These are phyloP conservation scores for Tetrapedia diversipes DNA, from an alignment of 2,888 invertebrate species.

Conservation along the genomic window DNA sequence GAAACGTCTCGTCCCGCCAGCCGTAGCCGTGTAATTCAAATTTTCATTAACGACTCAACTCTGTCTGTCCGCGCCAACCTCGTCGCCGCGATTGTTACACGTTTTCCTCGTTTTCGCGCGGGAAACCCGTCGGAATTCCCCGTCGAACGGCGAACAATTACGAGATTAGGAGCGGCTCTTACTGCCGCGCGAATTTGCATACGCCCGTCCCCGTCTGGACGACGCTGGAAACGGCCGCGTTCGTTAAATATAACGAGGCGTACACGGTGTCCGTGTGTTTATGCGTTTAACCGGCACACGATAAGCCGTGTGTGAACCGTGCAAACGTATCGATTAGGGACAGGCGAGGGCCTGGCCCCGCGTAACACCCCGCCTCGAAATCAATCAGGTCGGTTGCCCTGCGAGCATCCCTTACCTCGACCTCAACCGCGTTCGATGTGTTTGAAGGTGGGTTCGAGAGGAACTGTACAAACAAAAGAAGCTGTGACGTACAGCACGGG, in stretches of 20 bases:
- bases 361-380: slow-evolving; percentile 57
- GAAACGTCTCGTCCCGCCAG: neutral
- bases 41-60: neutral
- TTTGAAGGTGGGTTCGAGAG: no score
- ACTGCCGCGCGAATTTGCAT: slow-evolving; percentile 18
- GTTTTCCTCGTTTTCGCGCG: neutral
- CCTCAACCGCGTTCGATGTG: slow-evolving; percentile 6
- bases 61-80: neutral
- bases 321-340: slow-evolving; percentile 63
- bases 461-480: no score
- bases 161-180: slow-evolving; percentile 5
- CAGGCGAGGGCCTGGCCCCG: slow-evolving; percentile 49
- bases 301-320: slow-evolving; percentile 52
- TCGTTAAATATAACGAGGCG: slow-evolving; percentile 43
- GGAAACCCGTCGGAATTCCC: neutral
- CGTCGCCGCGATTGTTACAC: neutral
- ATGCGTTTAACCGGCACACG: slow-evolving; percentile 50
- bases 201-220: slow-evolving; percentile 2
- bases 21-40: no score
- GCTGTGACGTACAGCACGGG: no score
- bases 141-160: neutral
- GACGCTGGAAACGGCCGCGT: slow-evolving; percentile 13
- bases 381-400: slow-evolving; percentile 48
- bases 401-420: slow-evolving; percentile 50
- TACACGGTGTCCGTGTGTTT: slow-evolving; percentile 36